Evolutionary conservation across 2,797 vertebrate species (phyloP).

Genomic region (Thripadectes ignobilis): DNA sequence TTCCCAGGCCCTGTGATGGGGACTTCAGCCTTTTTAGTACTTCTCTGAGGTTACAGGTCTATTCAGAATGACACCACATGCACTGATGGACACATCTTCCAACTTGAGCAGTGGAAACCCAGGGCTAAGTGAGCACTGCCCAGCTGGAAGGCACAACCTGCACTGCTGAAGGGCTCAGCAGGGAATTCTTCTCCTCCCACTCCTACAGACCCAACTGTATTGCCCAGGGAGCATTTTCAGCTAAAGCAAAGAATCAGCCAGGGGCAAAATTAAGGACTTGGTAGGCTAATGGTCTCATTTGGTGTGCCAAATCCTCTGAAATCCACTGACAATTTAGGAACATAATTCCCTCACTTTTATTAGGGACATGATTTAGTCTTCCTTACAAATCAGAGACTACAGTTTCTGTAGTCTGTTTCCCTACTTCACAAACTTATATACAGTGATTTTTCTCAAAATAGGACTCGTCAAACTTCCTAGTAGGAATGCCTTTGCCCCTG

Average conservation of each 20-base stretch:
- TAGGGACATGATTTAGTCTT: not conserved
- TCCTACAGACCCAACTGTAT: not conserved
- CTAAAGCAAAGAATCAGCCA: not conserved
- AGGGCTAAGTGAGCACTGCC: not conserved
- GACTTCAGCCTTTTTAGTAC: not conserved
- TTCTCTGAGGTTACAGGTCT: not conserved
- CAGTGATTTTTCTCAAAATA: not conserved
- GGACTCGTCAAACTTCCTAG: not conserved
- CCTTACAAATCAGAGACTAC: not conserved
- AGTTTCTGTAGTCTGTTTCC: not conserved
- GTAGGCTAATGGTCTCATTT: constrained; percentile 4
- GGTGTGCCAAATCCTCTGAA: constrained; percentile 40
- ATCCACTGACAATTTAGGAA: constrained; percentile 33
- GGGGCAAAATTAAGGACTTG: not conserved
- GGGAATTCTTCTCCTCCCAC: not conserved
- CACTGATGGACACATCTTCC: not conserved
- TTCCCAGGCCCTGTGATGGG: not conserved
- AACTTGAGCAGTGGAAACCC: not conserved
- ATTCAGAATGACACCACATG: not conserved
- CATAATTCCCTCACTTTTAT: constrained; percentile 11
- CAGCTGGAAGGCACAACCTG: not conserved
- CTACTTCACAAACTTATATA: not conserved
- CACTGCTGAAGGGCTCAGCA: not conserved
- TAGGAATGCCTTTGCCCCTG: not conserved
- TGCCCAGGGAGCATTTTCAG: not conserved